Evolutionary conservation across 1,140 invertebrate genomes (phyloP), one percentile per base, ranked within the genome.

Genomic region (Aethina tumida): DNA sequence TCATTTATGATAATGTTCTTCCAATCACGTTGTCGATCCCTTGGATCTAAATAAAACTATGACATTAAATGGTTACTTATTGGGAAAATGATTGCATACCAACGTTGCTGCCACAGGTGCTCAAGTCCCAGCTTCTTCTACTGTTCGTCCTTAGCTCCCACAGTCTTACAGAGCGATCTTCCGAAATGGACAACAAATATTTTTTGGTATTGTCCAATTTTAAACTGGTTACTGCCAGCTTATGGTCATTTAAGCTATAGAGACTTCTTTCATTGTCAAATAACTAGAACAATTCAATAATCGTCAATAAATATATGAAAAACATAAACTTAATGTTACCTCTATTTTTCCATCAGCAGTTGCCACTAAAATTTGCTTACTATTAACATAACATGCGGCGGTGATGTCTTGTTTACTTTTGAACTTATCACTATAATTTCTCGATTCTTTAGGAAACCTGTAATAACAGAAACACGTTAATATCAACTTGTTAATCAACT

Each of bases 301-400:
- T 9, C 12, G 30, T 40, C 14, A 20, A 43, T 16, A 28, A 39
- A 13, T 10, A 14, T 16, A 10, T 21, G n/a, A 12, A 25, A 41
- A 32, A 8, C 16, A 19, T 40, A 26, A 4, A 37, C 25, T 24
- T 22, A 45, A 30, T 16, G 34, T 40, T 14, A 46, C 30, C 32
- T 47, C 44, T n/a, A 47, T 43, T 29, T 32, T 40, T 5, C 49
- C 49, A 10, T 36, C 41, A 19, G 27, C 22, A 13, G 46, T 45
- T 5, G 37, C 45, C 16, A 49, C 31, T 7, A 53, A 22, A 9
- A 51, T 41, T 14, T 45, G 32, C 39, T 25, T 28, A 27, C 42
- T 19, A 40, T 51, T 14, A n/a, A 47, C 29, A 32, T 41, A 53
- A 16, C 51, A 53, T 1, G 46, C 40, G 4, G 43, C 33, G 21